Conservation (phyloP, 2,797 vertebrate species). For the Myotis planiceps region DNA sequence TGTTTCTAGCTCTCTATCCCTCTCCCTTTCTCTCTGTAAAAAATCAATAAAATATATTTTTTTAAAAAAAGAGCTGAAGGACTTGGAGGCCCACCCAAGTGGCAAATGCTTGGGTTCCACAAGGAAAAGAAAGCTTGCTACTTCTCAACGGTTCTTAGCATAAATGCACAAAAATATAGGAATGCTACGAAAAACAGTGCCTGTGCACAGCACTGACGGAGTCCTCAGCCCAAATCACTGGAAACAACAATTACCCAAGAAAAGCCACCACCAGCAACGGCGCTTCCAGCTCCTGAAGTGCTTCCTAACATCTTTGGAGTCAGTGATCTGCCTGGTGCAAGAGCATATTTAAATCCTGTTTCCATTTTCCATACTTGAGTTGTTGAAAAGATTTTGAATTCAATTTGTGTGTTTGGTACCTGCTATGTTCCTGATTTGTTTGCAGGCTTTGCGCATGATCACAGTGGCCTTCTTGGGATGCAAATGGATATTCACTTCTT, state of each 20-base stretch:
- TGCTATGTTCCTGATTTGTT: conserved; percentile 32
- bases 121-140: background rate
- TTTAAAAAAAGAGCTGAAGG: too few species aligned
- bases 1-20: too few species aligned
- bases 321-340: background rate
- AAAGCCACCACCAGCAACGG: background rate
- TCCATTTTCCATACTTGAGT: background rate
- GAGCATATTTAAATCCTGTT: background rate
- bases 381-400: background rate
- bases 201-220: background rate
- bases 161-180: background rate
- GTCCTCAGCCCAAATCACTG: background rate
- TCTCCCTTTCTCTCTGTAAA: too few species aligned
- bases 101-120: background rate
- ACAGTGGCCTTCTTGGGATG: background rate
- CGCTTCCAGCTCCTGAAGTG: background rate
- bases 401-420: background rate
- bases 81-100: background rate
- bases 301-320: background rate
- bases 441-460: background rate
- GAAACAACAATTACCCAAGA: background rate
- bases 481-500: background rate
- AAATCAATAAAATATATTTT: too few species aligned
- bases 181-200: background rate
- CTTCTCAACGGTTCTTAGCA: background rate